Evolutionary conservation across 2,888 invertebrate species (phyloP).

Genomic region (Pyrrhosoma nymphula): DNA sequence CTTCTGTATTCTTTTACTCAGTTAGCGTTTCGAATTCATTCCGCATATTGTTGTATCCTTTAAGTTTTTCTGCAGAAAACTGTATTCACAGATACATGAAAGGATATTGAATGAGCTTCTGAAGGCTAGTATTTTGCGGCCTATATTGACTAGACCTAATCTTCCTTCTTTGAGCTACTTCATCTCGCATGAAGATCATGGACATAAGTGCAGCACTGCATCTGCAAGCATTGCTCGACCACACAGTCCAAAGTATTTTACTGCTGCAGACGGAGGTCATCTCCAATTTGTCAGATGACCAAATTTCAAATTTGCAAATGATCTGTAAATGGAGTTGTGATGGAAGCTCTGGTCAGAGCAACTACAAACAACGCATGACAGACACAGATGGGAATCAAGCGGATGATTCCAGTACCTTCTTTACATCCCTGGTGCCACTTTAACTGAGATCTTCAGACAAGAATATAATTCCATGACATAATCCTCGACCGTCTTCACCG

Average conservation of each 20-base stretch:
- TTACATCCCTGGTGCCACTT: not conserved
- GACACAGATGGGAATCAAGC: not conserved
- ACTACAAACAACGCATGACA: not conserved
- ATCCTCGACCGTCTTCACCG: not conserved
- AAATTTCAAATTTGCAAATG: too few species aligned
- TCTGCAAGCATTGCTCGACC: conserved; percentile 70
- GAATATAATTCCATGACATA: not conserved
- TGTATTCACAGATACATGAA: too few species aligned
- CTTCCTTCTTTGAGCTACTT: too few species aligned
- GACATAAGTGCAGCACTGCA: conserved; percentile 67
- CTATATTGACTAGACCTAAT: too few species aligned
- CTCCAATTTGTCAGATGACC: not conserved
- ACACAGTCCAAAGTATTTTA: conserved; percentile 44
- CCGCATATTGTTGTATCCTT: too few species aligned
- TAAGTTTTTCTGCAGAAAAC: too few species aligned
- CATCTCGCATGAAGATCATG: conserved; percentile 42
- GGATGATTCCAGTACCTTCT: not conserved
- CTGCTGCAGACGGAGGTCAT: not conserved
- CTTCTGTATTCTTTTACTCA: too few species aligned
- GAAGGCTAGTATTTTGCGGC: too few species aligned
- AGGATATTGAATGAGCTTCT: too few species aligned
- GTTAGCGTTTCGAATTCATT: too few species aligned
- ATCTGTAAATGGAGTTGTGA: too few species aligned
- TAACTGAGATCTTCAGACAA: not conserved
- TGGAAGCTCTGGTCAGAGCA: not conserved